Evolutionary conservation across 23 tunicate genomes (phyloP).

Genomic region (Botrylloides violaceus): DNA sequence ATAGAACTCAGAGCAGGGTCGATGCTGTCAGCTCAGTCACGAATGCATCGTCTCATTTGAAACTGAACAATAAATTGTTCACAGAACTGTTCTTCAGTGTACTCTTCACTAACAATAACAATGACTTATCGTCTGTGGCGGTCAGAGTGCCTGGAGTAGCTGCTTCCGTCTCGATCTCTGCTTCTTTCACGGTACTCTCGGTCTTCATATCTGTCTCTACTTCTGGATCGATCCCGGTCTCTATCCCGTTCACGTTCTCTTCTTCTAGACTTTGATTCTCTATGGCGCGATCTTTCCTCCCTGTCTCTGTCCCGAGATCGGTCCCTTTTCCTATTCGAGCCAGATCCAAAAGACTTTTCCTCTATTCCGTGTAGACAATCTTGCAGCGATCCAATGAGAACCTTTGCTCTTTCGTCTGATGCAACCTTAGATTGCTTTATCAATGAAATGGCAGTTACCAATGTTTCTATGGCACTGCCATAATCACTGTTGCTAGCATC

Average conservation of each 20-base stretch:
- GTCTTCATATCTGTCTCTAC: constrained; percentile 91
- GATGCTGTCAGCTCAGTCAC: too few relatives aligned
- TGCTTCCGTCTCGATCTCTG: constrained; percentile 64
- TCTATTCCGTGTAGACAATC: constrained; percentile 98
- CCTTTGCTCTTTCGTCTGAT: constrained; percentile 86
- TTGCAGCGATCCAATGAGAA: constrained; percentile 83
- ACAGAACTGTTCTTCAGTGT: too few relatives aligned
- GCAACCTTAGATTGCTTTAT: constrained; percentile 93
- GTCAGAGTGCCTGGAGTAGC: constrained; percentile 71
- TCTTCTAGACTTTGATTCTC: constrained; percentile 85
- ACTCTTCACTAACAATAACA: too few relatives aligned
- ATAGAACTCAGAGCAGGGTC: not conserved
- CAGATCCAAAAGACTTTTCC: constrained; percentile 92
- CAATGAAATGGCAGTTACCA: constrained; percentile 88
- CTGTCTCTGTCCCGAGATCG: constrained; percentile 88
- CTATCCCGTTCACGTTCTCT: constrained; percentile 79
- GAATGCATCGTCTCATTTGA: too few relatives aligned
- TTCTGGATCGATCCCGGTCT: constrained; percentile 53
- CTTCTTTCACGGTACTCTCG: constrained; percentile 74
- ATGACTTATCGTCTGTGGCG: constrained; percentile 62
- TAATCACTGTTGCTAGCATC: constrained; percentile 95
- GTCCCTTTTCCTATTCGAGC: constrained; percentile 38
- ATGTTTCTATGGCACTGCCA: constrained; percentile 85
- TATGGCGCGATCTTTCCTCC: constrained; percentile 70
- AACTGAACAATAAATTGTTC: too few relatives aligned